These are phyloP conservation scores for Eupithecia centaureata DNA, from an alignment of 2,888 invertebrate species.

Conservation along the genomic window DNA sequence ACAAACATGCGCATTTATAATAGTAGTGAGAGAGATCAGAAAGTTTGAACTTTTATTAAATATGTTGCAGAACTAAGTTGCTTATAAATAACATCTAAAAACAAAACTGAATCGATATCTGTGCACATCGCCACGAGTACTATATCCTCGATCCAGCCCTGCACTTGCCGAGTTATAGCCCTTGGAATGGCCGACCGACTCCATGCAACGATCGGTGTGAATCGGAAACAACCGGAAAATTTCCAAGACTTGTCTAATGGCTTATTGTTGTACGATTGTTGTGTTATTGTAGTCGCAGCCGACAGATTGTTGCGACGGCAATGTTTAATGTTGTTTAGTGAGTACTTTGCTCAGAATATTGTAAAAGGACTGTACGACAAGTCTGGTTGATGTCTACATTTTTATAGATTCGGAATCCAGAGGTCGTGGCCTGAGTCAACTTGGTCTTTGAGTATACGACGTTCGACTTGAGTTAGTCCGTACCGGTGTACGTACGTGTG, in stretches of 20 bases:
- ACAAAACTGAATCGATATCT: too few relatives aligned
- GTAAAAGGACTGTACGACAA: not conserved
- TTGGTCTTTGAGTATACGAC: not conserved
- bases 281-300: slow-evolving; percentile 61
- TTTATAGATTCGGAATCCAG: not conserved
- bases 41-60: too few relatives aligned
- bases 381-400: not conserved
- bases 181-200: slow-evolving; percentile 66
- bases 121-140: too few relatives aligned
- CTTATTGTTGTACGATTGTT: slow-evolving; percentile 76
- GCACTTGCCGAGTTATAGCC: slow-evolving; percentile 66
- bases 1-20: too few relatives aligned
- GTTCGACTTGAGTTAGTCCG: not conserved
- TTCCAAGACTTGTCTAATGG: slow-evolving; percentile 81
- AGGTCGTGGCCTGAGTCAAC: not conserved
- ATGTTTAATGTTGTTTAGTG: slow-evolving; percentile 9
- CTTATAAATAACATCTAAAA: too few relatives aligned
- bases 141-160: slow-evolving; percentile 16
- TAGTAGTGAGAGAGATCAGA: too few relatives aligned
- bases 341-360: slow-evolving; percentile 39
- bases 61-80: too few relatives aligned
- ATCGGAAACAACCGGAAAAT: slow-evolving; percentile 83
- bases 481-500: not conserved
- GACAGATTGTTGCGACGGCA: slow-evolving; percentile 54
- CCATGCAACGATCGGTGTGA: slow-evolving; percentile 75